Base-by-base conservation (phyloP, 2,888 invertebrate species). In the Oxytorus armatus region DNA sequence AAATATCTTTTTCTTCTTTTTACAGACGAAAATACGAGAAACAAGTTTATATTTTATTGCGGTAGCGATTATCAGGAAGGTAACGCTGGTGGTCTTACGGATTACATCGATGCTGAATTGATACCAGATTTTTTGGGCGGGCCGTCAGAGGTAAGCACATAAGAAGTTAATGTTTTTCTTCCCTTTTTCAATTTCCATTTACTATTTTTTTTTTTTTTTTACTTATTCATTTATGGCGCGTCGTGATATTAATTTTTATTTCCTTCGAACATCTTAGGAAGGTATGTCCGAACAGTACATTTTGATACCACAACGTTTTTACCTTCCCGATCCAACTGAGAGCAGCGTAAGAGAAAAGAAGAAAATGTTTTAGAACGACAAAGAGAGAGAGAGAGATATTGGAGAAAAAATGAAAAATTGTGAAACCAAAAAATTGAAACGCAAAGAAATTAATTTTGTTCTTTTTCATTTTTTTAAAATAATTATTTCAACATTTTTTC, bases 111-210 rank as follows among this genome's bases (percentile, higher is more conserved):
- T 68, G 94, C 95, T 81, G 95, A 97, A 79, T 95, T 95, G 87
- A 96, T 98, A 79, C 98, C 98, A 0, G 97, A 98, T 92, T 98
- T 98, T 92, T 94, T 98, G 1, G 98, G 97, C n/a, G 98, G 98
- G 73, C 94, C 96, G 11, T 96, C 96, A 92, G 96, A 96, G 95
- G 81, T 77, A 39, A 57, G 63, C 5, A 25, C 23, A 14, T 11
- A 23, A 16, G 25, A 25, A 53, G 2, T 51, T 7, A 0, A 51
- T 21, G 21, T n/a, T 33, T 59, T 51, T 53, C 5, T 21, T 59
- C 39, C n/a, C 39, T 66, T 23, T 47, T 23, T 69, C 72, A 49
- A 25, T 29, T 53, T 70, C 57, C 23, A 49, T 16, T 18, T 69
- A 7, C 16, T 16, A 33, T 51, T 53, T 33, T 23, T 44, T 42